Percentiles rank a stretch among this genome's conserved stretches.
Evolutionary conservation across 2,888 invertebrate genomes (phyloP).

Genomic region (Creontiades dilutus): DNA sequence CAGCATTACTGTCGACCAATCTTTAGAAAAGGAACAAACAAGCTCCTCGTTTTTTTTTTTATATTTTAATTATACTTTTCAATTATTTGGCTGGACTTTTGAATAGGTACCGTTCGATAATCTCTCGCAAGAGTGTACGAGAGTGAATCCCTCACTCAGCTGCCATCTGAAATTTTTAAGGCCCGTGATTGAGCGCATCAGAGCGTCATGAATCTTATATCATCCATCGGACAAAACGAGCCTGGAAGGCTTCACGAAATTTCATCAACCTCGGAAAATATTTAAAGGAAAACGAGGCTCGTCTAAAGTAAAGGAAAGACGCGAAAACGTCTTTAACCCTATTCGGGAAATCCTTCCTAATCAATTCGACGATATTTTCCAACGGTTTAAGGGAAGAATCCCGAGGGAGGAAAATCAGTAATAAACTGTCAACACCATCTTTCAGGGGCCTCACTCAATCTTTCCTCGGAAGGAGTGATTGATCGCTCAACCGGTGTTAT

Average conservation of each 20-base stretch:
- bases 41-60: no score
- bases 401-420: constrained; percentile 3
- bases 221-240: not conserved
- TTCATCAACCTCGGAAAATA: constrained; percentile 6
- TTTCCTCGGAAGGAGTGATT: not conserved
- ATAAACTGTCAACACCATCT: constrained; percentile 54
- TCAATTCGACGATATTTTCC: constrained; percentile 25
- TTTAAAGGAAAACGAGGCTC: not conserved
- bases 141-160: not conserved
- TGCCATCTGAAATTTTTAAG: not conserved
- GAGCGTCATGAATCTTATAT: not conserved
- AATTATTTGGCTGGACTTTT: no score
- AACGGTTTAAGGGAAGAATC: not conserved
- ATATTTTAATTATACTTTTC: no score
- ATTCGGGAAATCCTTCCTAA: constrained; percentile 21
- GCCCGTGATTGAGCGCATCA: not conserved
- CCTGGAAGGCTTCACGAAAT: not conserved
- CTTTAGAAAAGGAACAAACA: no score
- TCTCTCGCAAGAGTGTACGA: no score
- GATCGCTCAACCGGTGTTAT: constrained; percentile 10
- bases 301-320: not conserved
- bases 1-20: no score
- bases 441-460: not conserved
- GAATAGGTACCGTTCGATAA: no score
- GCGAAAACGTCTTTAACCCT: not conserved